Evolutionary conservation across 2,113 vertebrate species (phyloP), one percentile per base, ranked within the genome.

Genomic region (Donacobius atricapilla): DNA sequence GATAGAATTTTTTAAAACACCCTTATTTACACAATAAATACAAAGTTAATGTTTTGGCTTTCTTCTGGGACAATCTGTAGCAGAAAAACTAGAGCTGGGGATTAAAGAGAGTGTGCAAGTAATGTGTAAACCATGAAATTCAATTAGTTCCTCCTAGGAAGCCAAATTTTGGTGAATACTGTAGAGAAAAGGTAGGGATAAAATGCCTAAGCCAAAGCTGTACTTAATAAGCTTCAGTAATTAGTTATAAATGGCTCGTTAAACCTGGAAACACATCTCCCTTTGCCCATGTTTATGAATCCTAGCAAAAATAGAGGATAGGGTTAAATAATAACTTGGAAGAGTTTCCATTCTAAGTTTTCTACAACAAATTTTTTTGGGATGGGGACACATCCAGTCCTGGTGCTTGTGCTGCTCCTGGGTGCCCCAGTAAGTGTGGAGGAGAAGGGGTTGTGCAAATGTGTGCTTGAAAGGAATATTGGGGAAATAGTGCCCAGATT

Each of bases 91-190:
- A 87, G 94, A 95, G 92, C 93, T 73, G 90, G 58, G 95, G 97
- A 97, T 97, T 97, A 97, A 96, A 97, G 94, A 84, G 77, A 96
- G 95, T 96, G 95, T 89, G 94, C 88, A 93, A 97, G 93, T 91
- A 96, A 96, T 96, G 93, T 96, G 93, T 75, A 97, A 96, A 96
- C 96, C 95, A 96, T 97, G 97, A 97, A 97, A 97, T 97, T 97
- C 95, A 97, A 97, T 97, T 97, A 97, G 97, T 97, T 97, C 96
- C 96, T 96, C 95, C 94, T 39, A 96, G 88, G 94, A 94, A 97
- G 97, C 96, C 97, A 97, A 97, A 97, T 95, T 97, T 97, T 97
- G 97, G 97, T 97, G 95, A 97, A 97, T 97, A 96, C 96, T 96
- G 95, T 83, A 78, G 96, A 97, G 97, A 94, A 97, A 97, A 97